Evolutionary conservation across 2,797 vertebrate species (phyloP).

Genomic region (Adrianichthys oophorus): DNA sequence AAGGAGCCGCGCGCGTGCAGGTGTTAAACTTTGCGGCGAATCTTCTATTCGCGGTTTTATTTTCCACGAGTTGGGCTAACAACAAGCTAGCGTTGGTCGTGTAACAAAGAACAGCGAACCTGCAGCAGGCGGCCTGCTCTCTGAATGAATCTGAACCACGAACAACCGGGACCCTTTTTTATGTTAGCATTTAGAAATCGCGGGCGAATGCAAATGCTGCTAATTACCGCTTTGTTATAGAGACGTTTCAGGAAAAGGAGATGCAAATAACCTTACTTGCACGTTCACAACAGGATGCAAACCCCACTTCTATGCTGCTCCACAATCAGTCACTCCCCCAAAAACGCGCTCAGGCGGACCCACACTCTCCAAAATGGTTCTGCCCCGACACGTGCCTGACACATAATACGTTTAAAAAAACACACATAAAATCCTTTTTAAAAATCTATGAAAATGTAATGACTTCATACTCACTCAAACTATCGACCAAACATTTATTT

Average conservation of each 20-base stretch:
- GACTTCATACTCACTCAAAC: too few relatives aligned
- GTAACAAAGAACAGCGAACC: conserved; percentile 51
- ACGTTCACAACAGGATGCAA: conserved; percentile 52
- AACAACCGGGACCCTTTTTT: background rate
- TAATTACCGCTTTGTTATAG: background rate
- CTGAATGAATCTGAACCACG: conserved; percentile 15
- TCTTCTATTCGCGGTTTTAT: rapidly evolving
- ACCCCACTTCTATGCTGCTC: conserved; percentile 8
- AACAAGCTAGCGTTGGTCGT: conserved; percentile 27
- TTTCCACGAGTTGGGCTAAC: conserved; percentile 1
- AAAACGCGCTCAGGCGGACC: conserved; percentile 1
- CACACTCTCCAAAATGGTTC: background rate
- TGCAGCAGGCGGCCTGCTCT: conserved; percentile 35
- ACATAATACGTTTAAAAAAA: background rate
- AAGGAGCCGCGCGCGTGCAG: rapidly evolving
- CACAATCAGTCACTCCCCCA: conserved; percentile 44
- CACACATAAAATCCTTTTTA: too few relatives aligned
- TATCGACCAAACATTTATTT: too few relatives aligned
- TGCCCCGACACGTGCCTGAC: conserved; percentile 48
- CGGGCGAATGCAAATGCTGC: conserved; percentile 33
- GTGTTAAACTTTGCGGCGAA: too few relatives aligned
- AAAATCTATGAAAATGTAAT: too few relatives aligned
- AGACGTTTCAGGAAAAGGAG: conserved; percentile 11
- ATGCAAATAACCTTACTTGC: conserved; percentile 72
- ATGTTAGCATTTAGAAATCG: background rate